Conservation (phyloP, 2,797 vertebrate species). For the Myotis pilosus region DNA sequence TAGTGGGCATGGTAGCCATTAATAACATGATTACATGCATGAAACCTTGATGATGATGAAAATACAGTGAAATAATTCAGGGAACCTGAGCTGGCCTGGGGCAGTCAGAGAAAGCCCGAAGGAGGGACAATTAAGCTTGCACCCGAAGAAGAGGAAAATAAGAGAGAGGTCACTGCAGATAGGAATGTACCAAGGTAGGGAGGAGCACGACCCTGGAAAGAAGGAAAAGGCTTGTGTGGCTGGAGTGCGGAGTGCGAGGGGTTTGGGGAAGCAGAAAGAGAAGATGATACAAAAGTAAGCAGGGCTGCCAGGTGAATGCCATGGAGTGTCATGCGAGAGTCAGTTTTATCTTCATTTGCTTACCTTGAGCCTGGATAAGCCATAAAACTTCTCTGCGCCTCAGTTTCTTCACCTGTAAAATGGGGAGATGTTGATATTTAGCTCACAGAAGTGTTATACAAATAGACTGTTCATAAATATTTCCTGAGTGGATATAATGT, state of each 20-base stretch:
- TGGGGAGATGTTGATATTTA: not conserved
- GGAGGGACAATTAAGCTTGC: not conserved
- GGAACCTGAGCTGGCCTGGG: not conserved
- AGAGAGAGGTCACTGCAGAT: not conserved
- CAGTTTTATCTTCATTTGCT: not conserved
- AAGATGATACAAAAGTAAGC: not conserved
- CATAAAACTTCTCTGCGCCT: not conserved
- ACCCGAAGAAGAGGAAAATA: not conserved
- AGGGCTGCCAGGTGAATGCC: fast-evolving
- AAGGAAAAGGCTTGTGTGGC: not conserved
- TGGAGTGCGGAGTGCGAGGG: not conserved
- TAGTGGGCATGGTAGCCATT: not conserved
- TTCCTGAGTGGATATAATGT: not conserved
- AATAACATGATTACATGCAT: not conserved
- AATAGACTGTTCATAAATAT: not conserved
- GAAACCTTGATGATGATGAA: not conserved
- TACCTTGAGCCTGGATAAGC: not conserved
- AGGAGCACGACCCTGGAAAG: not conserved
- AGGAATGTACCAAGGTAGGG: not conserved
- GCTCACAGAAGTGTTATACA: not conserved
- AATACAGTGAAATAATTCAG: not conserved
- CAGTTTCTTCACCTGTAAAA: not conserved
- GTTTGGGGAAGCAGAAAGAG: not conserved
- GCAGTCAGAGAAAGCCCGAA: not conserved
- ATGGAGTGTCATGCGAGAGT: not conserved